Conservation (phyloP, 1,140 invertebrate species). For the Atta cephalotes region DNA sequence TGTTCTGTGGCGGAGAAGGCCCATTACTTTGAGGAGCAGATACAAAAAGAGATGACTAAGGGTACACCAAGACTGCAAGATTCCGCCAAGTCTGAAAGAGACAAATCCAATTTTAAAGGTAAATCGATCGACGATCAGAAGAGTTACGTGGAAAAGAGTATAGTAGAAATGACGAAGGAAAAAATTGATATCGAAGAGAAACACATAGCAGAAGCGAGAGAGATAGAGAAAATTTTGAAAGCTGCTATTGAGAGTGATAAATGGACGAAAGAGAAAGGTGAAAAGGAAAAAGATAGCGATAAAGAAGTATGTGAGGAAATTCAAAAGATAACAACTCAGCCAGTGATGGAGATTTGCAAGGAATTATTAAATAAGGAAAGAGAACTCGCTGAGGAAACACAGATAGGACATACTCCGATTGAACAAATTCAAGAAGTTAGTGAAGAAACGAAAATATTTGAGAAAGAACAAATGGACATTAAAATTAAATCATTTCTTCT, state of each 20-base stretch:
- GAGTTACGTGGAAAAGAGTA: background rate
- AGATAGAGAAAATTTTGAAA: conserved; percentile 33
- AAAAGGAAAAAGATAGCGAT: conserved; percentile 54
- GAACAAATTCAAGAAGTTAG: conserved; percentile 37
- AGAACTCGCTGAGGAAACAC: conserved; percentile 42
- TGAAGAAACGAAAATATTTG: conserved; percentile 29
- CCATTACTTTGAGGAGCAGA: conserved; percentile 85
- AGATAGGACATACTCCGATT: background rate
- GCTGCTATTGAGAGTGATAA: background rate
- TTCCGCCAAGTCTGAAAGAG: conserved; percentile 59
- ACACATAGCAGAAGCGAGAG: conserved; percentile 38
- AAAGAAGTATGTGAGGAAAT: conserved; percentile 49
- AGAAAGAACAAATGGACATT: background rate
- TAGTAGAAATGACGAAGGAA: background rate
- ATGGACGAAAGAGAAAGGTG: conserved; percentile 20
- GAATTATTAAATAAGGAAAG: conserved; percentile 52
- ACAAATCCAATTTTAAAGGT: conserved; percentile 31
- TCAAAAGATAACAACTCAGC: conserved; percentile 18
- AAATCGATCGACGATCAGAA: conserved; percentile 57
- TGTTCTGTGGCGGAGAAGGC: conserved; percentile 85
- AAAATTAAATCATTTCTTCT: background rate
- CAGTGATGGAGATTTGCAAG: conserved; percentile 42
- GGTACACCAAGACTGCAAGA: conserved; percentile 58
- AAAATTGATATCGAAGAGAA: conserved; percentile 15
- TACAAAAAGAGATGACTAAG: conserved; percentile 82